Conservation (phyloP, 1,140 invertebrate genomes). For the Drosophila lowei region DNA sequence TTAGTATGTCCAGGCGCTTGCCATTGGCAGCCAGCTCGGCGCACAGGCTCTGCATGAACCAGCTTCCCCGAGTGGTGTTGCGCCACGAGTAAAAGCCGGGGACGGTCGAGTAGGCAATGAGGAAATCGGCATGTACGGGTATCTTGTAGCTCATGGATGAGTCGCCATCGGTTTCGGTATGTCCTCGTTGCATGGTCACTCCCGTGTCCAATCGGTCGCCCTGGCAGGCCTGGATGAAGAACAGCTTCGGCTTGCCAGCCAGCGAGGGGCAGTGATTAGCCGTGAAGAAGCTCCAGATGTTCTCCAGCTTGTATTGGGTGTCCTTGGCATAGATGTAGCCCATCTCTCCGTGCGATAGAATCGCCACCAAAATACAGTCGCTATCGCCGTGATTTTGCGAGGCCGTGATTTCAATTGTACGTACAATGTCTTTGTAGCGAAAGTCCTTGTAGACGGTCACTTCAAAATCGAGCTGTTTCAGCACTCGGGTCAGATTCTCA, state of each 20-base stretch:
- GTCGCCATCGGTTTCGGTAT: constrained; percentile 88
- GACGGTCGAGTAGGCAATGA: constrained; percentile 97
- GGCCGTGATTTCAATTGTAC: constrained; percentile 87
- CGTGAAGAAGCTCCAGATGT: constrained; percentile 93
- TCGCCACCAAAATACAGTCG: constrained; percentile 91
- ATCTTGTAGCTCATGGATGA: constrained; percentile 89
- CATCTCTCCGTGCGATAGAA: constrained; percentile 95
- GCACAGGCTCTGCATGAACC: constrained; percentile 97
- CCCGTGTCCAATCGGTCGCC: constrained; percentile 93
- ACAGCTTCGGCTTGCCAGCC: constrained; percentile 96
- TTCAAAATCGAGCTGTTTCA: constrained; percentile 90
- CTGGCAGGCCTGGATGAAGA: constrained; percentile 97
- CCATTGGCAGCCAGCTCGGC: constrained; percentile 90
- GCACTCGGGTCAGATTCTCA: constrained; percentile 86
- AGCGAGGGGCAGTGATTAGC: constrained; percentile 93
- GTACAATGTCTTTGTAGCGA: constrained; percentile 87
- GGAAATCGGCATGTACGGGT: constrained; percentile 96
- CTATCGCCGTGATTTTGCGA: constrained; percentile 89
- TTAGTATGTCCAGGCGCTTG: constrained; percentile 91
- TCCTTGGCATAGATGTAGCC: constrained; percentile 95
- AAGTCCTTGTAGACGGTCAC: constrained; percentile 87
- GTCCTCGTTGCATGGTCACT: constrained; percentile 84
- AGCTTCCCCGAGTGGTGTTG: constrained; percentile 96
- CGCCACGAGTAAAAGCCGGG: constrained; percentile 97
- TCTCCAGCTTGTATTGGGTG: constrained; percentile 91